Conservation (phyloP, 2,113 vertebrate species). For the Clinocottus analis region DNA sequence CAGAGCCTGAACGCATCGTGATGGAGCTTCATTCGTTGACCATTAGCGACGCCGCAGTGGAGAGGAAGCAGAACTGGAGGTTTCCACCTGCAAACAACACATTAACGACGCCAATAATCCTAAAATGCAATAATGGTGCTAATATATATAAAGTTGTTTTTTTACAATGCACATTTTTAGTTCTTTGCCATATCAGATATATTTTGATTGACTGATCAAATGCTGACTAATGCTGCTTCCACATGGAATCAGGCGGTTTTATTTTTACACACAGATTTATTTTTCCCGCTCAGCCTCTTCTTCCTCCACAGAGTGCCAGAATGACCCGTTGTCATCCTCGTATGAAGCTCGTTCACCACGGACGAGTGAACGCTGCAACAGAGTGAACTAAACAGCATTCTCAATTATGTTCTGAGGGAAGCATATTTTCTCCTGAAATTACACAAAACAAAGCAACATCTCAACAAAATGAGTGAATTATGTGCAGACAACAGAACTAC, state of each 20-base stretch:
- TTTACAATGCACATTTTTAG: neutral
- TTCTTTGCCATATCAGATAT: neutral
- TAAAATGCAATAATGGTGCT: no score
- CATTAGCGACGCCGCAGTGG: no score
- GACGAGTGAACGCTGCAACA: constrained; percentile 3
- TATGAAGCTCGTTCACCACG: constrained; percentile 5
- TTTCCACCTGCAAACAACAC: no score
- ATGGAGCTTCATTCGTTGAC: no score
- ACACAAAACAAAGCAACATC: neutral
- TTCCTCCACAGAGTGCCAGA: neutral
- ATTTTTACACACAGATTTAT: neutral
- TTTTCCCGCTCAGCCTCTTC: neutral
- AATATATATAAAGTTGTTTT: neutral
- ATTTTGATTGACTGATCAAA: no score
- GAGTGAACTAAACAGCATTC: neutral
- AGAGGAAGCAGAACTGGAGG: no score
- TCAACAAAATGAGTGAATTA: neutral
- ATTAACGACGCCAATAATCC: no score
- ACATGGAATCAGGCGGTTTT: neutral
- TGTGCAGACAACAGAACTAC: neutral
- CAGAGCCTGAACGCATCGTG: no score
- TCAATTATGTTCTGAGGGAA: neutral
- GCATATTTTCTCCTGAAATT: no score
- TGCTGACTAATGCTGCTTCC: neutral
- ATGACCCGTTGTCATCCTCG: constrained; percentile 8